A percentile compares a stretch with the other conserved stretches of the same genome.
phyloP scores from a whole-genome alignment of 2,797 vertebrate species.

The Myotis myotis region DNA sequence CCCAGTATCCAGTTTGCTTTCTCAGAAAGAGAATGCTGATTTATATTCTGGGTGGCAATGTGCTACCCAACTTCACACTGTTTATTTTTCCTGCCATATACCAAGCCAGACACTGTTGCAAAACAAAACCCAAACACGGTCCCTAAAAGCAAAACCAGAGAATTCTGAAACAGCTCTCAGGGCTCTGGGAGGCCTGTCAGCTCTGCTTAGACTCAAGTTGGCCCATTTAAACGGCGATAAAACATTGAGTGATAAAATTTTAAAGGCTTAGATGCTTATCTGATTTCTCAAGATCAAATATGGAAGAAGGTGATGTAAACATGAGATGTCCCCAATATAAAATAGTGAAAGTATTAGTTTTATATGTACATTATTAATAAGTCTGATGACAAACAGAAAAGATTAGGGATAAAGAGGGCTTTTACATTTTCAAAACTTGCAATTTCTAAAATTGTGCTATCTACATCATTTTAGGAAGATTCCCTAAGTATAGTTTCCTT shows the following conservation, averaged over 20 bases:
- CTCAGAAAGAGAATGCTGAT: not conserved
- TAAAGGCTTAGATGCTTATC: not conserved
- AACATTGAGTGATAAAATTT: not conserved
- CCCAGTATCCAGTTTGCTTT: not conserved
- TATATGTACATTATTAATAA: not conserved
- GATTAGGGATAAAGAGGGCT: not conserved
- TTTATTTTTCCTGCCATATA: slow-evolving; percentile 12
- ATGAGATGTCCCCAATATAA: not conserved
- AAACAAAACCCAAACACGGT: not conserved
- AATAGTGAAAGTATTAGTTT: not conserved
- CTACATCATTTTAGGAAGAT: not conserved
- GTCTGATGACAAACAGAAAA: not conserved
- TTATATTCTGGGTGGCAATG: not conserved
- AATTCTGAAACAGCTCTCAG: not conserved
- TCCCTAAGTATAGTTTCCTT: not conserved
- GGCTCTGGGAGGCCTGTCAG: not conserved
- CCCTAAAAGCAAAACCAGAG: not conserved
- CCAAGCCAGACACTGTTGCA: not conserved
- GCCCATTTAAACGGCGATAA: not conserved
- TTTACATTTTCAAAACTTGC: not conserved
- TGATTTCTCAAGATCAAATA: slow-evolving; percentile 36
- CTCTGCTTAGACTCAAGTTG: not conserved
- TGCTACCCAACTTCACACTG: not conserved
- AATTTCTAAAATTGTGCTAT: not conserved
- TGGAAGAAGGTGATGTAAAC: not conserved